These are phyloP conservation scores for Stylophora pistillata DNA, from an alignment of 64 coral and sea anemone genomes.

Conservation along the genomic window DNA sequence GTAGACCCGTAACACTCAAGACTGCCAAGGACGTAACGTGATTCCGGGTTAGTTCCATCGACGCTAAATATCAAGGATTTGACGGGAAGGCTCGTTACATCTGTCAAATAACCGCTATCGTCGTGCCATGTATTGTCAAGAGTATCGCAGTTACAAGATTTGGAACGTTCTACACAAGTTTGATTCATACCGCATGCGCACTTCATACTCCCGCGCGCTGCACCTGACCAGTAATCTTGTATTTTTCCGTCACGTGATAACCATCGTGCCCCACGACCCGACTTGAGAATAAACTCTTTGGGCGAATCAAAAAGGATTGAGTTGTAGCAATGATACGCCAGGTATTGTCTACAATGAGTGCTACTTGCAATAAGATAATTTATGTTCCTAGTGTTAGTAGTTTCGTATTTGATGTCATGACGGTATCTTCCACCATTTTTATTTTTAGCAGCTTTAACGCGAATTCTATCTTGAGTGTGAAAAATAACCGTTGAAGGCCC, in stretches of 20 bases:
- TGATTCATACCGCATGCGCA: slow-evolving; percentile 76
- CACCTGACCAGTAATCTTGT: slow-evolving; percentile 87
- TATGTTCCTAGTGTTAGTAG: slow-evolving; percentile 33
- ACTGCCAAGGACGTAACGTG: slow-evolving; percentile 63
- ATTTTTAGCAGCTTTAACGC: slow-evolving; percentile 39
- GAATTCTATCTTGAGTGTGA: slow-evolving; percentile 33
- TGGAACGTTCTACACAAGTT: slow-evolving; percentile 63
- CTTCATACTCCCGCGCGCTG: slow-evolving; percentile 70
- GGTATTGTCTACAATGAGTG: slow-evolving; percentile 72
- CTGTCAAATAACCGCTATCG: slow-evolving; percentile 72
- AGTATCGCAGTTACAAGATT: slow-evolving; percentile 77
- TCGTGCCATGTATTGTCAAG: slow-evolving; percentile 65
- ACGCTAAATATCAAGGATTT: slow-evolving; percentile 76
- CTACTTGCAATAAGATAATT: slow-evolving; percentile 67
- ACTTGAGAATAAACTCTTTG: slow-evolving; percentile 50
- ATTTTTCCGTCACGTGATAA: slow-evolving; percentile 72
- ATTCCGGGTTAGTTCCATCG: slow-evolving; percentile 44
- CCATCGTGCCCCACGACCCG: slow-evolving; percentile 82
- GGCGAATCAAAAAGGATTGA: slow-evolving; percentile 82
- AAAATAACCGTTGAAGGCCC: slow-evolving; percentile 72
- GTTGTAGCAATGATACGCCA: slow-evolving; percentile 76
- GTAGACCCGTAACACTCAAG: slow-evolving; percentile 84
- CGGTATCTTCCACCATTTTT: slow-evolving; percentile 16
- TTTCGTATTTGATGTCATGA: slow-evolving; percentile 2
- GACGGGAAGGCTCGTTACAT: slow-evolving; percentile 54